Evolutionary conservation across 2,888 invertebrate species (phyloP), one percentile per base, ranked within the genome.

Genomic region (Xestoiulus laeticollis): DNA sequence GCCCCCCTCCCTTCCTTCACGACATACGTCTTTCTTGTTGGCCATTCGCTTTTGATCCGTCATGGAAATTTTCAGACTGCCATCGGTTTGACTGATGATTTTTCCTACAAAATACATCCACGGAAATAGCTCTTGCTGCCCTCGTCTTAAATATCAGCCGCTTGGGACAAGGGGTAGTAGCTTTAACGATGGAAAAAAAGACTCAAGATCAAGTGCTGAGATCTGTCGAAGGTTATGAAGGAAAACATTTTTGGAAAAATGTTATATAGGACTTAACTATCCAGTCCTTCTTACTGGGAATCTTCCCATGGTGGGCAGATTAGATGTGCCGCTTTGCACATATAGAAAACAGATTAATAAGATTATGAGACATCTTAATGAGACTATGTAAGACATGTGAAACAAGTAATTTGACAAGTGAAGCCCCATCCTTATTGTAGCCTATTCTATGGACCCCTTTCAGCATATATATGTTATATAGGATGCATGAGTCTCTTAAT

Each of bases 111-210:
- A 78, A 78, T 30, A 8, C 12, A 30, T 78, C 78, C 78, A 78
- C 78, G 78, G 78, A 78, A 78, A 78, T 78, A 78, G 78, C 78
- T 78, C 78, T 78, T 14, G 78, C 78, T 78, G 78, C 30, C 78
- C 78, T 32, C 78, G 78, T 78, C 78, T 78, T 78, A 78, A 78
- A 78, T 78, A 78, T 78, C 78, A 78, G 78, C 30, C 78, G 78
- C 78, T 30, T 30, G 78, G 78, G 78, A 78, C 78, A 78, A 78
- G 78, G 26, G 78, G 68, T 32, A 48, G 22, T 26, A 5, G 30
- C 78, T 16, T 78, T 78, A 78, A 78, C 30, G 78, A 78, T 78
- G 78, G 78, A 78, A 78, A 59, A n/a, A 68, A 78, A 78, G 78
- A 78, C 78, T 78, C 30, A 30, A 78, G 78, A 78, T 78, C 78